Conservation (phyloP, 2,113 vertebrate genomes). For the Phalacrocorax carbo region DNA sequence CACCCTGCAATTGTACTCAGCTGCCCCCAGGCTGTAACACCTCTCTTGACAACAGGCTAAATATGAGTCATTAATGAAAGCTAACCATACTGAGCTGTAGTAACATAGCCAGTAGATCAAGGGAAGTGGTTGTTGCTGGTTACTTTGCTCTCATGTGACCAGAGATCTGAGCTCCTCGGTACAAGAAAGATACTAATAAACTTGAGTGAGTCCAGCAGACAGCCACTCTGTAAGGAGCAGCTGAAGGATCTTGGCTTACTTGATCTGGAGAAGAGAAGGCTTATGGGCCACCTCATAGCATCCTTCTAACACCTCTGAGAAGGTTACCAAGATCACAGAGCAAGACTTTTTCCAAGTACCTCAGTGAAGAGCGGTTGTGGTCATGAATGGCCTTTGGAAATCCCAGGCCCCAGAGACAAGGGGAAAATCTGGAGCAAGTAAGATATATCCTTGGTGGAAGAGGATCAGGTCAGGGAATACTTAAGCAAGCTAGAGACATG, state of each 20-base stretch:
- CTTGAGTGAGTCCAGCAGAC: background rate
- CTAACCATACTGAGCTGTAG: background rate
- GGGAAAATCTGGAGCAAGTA: background rate
- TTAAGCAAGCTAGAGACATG: background rate
- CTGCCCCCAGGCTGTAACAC: background rate
- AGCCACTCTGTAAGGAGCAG: background rate
- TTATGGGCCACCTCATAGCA: background rate
- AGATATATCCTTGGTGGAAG: background rate
- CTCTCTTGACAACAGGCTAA: background rate
- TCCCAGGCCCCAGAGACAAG: background rate
- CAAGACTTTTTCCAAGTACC: background rate
- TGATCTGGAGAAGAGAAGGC: background rate
- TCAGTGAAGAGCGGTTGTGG: background rate
- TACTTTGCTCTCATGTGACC: background rate
- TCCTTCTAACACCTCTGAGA: background rate
- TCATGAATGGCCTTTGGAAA: background rate
- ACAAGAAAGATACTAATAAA: background rate
- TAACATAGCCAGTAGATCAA: background rate
- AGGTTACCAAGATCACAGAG: background rate
- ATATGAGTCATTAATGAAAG: background rate
- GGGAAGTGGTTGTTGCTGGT: background rate
- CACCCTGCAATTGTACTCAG: background rate
- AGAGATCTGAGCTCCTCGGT: background rate
- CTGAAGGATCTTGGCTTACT: background rate
- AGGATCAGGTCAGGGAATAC: background rate